Evolutionary conservation across 2,888 invertebrate species (phyloP).

Genomic region (Melikaiella ostensackeni): DNA sequence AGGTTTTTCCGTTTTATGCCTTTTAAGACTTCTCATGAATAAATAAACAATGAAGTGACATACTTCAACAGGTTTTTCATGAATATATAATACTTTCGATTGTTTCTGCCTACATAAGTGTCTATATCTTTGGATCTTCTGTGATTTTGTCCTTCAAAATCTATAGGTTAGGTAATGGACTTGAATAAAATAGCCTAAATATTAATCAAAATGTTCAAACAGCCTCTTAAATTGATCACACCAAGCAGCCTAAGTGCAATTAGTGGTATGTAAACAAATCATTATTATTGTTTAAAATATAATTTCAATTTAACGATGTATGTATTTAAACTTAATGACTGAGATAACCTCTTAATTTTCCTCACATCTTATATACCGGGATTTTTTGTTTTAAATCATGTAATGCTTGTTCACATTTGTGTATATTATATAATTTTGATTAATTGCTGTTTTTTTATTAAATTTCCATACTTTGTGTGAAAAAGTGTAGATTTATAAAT

Average conservation of each 20-base stretch:
- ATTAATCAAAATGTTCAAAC: slow-evolving; percentile 18
- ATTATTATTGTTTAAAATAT: background rate
- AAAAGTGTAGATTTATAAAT: too few relatives aligned
- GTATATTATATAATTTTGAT: too few relatives aligned
- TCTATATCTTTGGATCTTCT: background rate
- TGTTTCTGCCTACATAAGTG: background rate
- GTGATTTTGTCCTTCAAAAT: background rate
- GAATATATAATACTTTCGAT: background rate
- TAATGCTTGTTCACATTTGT: too few relatives aligned
- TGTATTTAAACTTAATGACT: background rate
- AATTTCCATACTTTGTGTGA: too few relatives aligned
- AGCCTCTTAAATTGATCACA: background rate
- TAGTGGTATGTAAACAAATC: slow-evolving; percentile 10
- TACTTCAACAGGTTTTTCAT: background rate
- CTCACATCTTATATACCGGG: too few relatives aligned
- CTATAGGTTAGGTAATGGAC: background rate
- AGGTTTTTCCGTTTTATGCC: background rate
- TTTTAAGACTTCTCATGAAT: background rate
- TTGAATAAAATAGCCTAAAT: background rate
- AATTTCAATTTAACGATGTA: background rate
- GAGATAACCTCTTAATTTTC: too few relatives aligned
- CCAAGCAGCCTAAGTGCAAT: slow-evolving; percentile 1
- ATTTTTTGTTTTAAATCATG: too few relatives aligned
- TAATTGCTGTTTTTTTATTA: too few relatives aligned
- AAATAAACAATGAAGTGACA: background rate